Base-by-base conservation (phyloP, 2,888 invertebrate species). In the Archaeoteleia sp. region DNA sequence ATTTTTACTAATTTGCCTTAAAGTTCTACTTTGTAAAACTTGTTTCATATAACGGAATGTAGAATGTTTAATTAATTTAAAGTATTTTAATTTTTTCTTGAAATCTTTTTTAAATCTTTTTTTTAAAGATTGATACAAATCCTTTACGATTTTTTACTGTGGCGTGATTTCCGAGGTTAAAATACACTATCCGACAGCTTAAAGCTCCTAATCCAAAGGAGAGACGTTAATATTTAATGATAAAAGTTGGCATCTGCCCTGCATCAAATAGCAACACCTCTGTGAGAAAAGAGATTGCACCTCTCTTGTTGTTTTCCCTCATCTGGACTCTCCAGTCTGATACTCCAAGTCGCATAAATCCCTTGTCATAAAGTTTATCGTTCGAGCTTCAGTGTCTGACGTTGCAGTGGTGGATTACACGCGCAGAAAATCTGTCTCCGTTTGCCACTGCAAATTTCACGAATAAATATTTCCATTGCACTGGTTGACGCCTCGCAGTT, bases 391-490 rank as follows among this genome's bases (percentile, higher is more conserved):
- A 17, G n/a, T 37, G 17, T 37, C 37, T 37, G n/a, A 15, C 15
- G 8, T 2, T 29, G n/a, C 29, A 9, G 29, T 2, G 29, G 8
- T 7, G 29, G 9, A n/a, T 9, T 29, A 29, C 29, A 29, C 9
- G 29, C 29, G 9, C 29, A 8, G 20, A 20, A 20, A 20, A 20
- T 20, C 20, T 20, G 29, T 29, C 9, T 8, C 29, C 29, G 9
- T 29, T 29, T 29, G 34, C 39, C 37, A 32, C 35, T 13, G 54
- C 25, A 68, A 71, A 72, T 72, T 72, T 74, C 57, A 55, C 67
- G 69, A 73, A 70, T 72, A 74, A 72, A 73, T 70, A 74, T 72
- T 71, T 63, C 58, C 58, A 65, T 42, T 49, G 58, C 51, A 61
- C 23, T 43, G 29, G 10, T n/a, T 20, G 30, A 9, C 14, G 23